A percentile compares a stretch with the other conserved stretches of the same genome.
Conservation (phyloP, 1,140 invertebrate genomes). For the Atopsyche davidsoni region DNA sequence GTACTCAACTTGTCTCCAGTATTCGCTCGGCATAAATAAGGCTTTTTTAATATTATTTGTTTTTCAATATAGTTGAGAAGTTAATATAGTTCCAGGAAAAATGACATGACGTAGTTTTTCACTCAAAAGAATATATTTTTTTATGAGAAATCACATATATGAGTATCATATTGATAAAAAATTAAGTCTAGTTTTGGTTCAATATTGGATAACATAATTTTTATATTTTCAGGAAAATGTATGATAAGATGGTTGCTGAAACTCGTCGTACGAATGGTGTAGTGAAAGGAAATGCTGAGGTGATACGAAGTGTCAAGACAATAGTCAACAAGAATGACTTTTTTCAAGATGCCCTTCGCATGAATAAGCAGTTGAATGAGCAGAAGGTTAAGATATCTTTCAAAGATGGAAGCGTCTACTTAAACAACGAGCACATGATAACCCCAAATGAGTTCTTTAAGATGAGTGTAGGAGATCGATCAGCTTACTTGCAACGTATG, state of each 20-base stretch:
- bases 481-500: conserved; percentile 7
- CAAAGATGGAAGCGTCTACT: conserved; percentile 5
- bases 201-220: not conserved
- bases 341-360: conserved; percentile 22
- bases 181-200: too few relatives aligned
- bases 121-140: too few relatives aligned
- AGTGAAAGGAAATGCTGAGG: conserved; percentile 22
- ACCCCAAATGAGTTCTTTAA: conserved; percentile 15
- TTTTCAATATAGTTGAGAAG: too few relatives aligned
- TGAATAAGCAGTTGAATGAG: conserved; percentile 29
- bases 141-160: too few relatives aligned
- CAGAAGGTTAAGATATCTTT: conserved; percentile 23
- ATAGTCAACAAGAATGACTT: conserved; percentile 28
- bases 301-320: conserved; percentile 20
- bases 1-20: too few relatives aligned
- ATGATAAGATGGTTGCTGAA: conserved; percentile 26
- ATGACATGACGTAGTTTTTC: too few relatives aligned
- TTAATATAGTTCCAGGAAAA: too few relatives aligned
- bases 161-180: too few relatives aligned
- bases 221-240: conserved; percentile 23
- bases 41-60: too few relatives aligned
- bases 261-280: conserved; percentile 22
- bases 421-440: conserved; percentile 18
- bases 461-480: not conserved
- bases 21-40: too few relatives aligned